phyloP scores from a whole-genome alignment of 2,888 invertebrate species.

The Parapristionchus giblindavisi region DNA sequence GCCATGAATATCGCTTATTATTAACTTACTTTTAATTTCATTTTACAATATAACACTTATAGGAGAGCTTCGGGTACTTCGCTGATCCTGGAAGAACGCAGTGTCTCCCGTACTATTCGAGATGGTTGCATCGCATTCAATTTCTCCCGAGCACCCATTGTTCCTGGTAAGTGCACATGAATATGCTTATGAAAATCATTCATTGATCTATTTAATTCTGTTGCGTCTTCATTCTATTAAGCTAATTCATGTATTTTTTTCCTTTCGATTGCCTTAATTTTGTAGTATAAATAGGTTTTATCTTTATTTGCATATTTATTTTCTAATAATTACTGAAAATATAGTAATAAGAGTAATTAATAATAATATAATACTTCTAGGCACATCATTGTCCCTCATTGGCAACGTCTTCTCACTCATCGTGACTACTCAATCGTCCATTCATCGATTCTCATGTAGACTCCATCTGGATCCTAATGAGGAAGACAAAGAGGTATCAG shows the following conservation, averaged over 20 bases:
- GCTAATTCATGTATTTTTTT: background rate
- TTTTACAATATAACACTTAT: no score
- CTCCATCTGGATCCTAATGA: slow-evolving; percentile 33
- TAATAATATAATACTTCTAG: background rate
- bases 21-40: no score
- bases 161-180: slow-evolving; percentile 46
- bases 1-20: no score
- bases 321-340: background rate
- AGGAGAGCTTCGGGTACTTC: slow-evolving; percentile 63
- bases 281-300: background rate
- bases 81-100: slow-evolving; percentile 58
- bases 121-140: slow-evolving; percentile 47
- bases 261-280: background rate
- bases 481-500: slow-evolving; percentile 3
- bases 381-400: slow-evolving; percentile 32
- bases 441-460: slow-evolving; percentile 57
- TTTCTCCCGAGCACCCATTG: slow-evolving; percentile 58
- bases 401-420: slow-evolving; percentile 53
- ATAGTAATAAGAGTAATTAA: background rate
- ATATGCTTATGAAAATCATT: background rate
- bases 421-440: slow-evolving; percentile 63
- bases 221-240: background rate
- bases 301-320: background rate
- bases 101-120: slow-evolving; percentile 6
- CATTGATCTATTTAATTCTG: background rate